Evolutionary conservation across 2,888 invertebrate species (phyloP).

Genomic region (Acronicta psi): DNA sequence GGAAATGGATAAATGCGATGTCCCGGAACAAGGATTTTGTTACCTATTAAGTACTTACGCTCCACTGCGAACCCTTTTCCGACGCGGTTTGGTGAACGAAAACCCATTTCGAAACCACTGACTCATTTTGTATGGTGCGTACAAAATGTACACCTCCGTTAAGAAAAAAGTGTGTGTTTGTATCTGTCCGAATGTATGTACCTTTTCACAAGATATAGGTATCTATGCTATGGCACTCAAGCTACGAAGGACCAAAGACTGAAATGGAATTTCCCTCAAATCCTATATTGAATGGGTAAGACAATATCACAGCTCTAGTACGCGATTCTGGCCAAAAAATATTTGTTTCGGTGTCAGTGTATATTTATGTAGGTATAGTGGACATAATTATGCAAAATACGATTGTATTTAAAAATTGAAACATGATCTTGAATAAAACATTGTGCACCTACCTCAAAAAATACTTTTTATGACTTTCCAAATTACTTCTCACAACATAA

Average conservation of each 20-base stretch:
- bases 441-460: slow-evolving; percentile 25
- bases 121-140: slow-evolving; percentile 26
- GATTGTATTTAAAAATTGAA: slow-evolving; percentile 26
- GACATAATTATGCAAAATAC: neutral
- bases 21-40: slow-evolving; percentile 28
- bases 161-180: slow-evolving; percentile 33
- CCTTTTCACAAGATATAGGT: neutral
- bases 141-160: slow-evolving; percentile 26
- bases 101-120: slow-evolving; percentile 31
- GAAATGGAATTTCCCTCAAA: slow-evolving; percentile 26
- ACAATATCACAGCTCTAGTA: slow-evolving; percentile 9
- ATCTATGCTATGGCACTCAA: slow-evolving; percentile 9
- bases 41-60: slow-evolving; percentile 15
- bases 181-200: slow-evolving; percentile 15
- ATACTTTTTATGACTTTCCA: slow-evolving; percentile 36
- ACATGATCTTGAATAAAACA: slow-evolving; percentile 17
- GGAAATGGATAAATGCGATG: slow-evolving; percentile 24
- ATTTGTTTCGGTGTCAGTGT: neutral
- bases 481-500: slow-evolving; percentile 45
- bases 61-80: slow-evolving; percentile 16
- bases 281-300: slow-evolving; percentile 16
- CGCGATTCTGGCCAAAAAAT: slow-evolving; percentile 7
- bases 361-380: no score
- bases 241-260: slow-evolving; percentile 5
- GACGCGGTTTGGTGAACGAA: slow-evolving; percentile 23